A percentile compares a stretch with the other conserved stretches of the same genome.
Conservation (phyloP, 2,113 vertebrate species). For the Atherinomorus stipes region DNA sequence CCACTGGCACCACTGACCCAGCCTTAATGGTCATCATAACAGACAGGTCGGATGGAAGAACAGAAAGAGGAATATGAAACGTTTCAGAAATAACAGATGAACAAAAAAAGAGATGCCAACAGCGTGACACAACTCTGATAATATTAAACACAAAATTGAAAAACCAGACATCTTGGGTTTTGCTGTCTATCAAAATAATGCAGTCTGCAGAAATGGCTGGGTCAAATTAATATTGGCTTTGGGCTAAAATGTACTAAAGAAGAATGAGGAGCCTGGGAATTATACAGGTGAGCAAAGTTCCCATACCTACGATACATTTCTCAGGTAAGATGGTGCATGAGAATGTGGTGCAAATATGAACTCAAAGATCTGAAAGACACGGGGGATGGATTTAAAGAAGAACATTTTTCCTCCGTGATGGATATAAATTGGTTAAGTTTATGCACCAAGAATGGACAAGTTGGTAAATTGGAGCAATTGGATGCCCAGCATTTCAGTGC, state of each 20-base stretch:
- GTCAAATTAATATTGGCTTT: slow-evolving; percentile 18
- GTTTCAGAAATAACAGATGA: background rate
- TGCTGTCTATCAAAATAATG: no score
- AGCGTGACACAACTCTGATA: slow-evolving; percentile 34
- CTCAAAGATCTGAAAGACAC: slow-evolving; percentile 7
- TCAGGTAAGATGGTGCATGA: no score
- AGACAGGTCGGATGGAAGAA: slow-evolving; percentile 55
- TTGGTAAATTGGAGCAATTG: no score
- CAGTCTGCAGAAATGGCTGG: slow-evolving; percentile 13
- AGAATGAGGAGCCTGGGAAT: background rate
- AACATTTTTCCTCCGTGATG: no score
- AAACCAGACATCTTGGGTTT: no score
- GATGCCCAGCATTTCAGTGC: no score
- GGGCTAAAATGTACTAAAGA: slow-evolving; percentile 18
- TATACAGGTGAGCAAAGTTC: background rate
- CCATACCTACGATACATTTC: slow-evolving; percentile 1
- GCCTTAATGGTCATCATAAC: slow-evolving; percentile 70
- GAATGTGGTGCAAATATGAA: slow-evolving; percentile 7
- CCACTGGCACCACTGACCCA: slow-evolving; percentile 47
- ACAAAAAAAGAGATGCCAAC: slow-evolving; percentile 7
- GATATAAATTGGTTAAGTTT: no score
- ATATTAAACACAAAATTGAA: slow-evolving; percentile 39
- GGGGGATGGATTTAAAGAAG: no score
- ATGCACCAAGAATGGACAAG: no score
- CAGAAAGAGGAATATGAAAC: background rate